Conservation (phyloP, 2,113 vertebrate species). For the Sakesphorus luctuosus region DNA sequence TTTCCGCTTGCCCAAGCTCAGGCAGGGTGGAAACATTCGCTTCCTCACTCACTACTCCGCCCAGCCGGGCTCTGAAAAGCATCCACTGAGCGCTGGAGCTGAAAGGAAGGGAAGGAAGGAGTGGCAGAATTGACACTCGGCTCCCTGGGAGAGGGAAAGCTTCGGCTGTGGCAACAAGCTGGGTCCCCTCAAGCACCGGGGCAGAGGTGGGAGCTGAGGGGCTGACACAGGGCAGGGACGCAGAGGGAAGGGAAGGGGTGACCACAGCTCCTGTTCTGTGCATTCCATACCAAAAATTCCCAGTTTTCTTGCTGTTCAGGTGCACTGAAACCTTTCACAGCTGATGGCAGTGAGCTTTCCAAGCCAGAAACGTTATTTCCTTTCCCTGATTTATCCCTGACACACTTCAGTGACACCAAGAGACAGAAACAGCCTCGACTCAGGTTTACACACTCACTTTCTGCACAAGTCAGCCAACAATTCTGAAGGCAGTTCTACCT, state of each 20-base stretch:
- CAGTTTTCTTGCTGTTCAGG: neutral
- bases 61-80: neutral
- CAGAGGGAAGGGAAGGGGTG: fast-evolving
- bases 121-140: neutral
- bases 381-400: neutral
- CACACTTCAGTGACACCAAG: neutral
- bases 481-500: neutral
- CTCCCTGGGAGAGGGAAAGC: neutral
- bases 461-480: neutral
- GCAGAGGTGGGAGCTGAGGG: neutral
- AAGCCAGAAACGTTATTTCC: neutral
- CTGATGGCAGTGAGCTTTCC: neutral
- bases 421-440: neutral
- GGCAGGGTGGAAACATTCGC: slow-evolving; percentile 53
- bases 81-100: neutral
- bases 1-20: slow-evolving; percentile 54
- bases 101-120: slow-evolving; percentile 22
- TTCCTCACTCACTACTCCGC: neutral
- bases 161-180: neutral
- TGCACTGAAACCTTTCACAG: neutral
- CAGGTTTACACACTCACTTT: neutral
- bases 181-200: neutral
- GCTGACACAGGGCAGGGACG: fast-evolving
- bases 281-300: fast-evolving
- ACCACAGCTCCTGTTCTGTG: neutral